Base-by-base conservation (phyloP, 2,113 vertebrate genomes). In the Rhinolophus sinicus region DNA sequence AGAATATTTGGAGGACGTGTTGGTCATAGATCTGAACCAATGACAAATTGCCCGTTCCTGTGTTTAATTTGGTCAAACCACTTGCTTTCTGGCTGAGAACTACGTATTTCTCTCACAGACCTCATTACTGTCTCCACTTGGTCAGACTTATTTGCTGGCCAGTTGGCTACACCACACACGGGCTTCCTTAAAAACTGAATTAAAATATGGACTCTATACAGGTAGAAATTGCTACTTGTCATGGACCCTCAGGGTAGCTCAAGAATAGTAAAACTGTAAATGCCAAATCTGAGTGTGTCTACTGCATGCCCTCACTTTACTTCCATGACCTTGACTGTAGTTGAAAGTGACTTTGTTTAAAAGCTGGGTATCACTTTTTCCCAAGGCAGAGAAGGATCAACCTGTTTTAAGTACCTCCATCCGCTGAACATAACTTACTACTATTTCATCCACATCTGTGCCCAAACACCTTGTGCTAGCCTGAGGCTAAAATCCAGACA, bases 51-150 rank as follows among this genome's bases (percentile, higher is more conserved):
- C 9, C 60, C 67, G 11, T 35, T 44, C 35, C 44, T 62, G n/a
- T 67, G 30, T 40, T 58, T 72, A 73, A 50, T 77, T 65, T 24
- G 47, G 13, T 60, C 52, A 64, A 30, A 78, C 10, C 21, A 22
- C 30, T 76, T 86, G 80, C 69, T 82, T 87, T 92, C 88, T 92
- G 70, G 8, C 67, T 50, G 56, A 87, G 75, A 94, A 82, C 40
- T 21, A 60, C 24, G 58, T 44, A 0, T 44, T 21, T 28, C 70
- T 91, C 38, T 70, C 50, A 9, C 35, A 44, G 65, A 56, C 58
- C 6, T 26, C 16, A 15, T 73, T 44, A 4, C 67, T 89, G 8
- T 60, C 15, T 91, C 38, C 22, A 19, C 13, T n/a, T 60, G 30
- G 40, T 69, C 30, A 5, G 56, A 33, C 13, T 77, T 80, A 70